Base-by-base conservation (phyloP, 1,140 invertebrate species). In the Homalodisca vitripennis region DNA sequence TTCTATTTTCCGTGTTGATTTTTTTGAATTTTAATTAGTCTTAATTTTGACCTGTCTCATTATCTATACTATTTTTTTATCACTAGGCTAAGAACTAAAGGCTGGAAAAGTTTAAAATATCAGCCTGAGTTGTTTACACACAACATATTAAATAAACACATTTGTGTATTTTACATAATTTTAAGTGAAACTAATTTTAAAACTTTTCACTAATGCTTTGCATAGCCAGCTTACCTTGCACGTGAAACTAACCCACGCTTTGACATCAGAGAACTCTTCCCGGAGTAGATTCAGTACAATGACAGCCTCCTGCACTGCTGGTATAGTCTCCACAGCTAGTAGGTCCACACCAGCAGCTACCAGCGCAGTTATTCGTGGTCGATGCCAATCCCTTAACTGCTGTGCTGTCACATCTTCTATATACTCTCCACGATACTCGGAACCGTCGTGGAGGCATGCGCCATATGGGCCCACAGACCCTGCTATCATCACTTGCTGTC, bases 401-500 rank as follows among this genome's bases (percentile, higher is more conserved):
- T 88, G 80, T 20, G 81, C 79, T 22, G 87, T 80, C 10, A 92
- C 84, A 0, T 78, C 83, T 53, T 90, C 86, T 0, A 89, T 85
- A 77, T 97, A 98, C 67, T 82, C 84, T 24, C 96, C 95, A 46
- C 84, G 88, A 76, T 97, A 98, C 79, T 98, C 95, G 0, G 94
- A 97, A 26, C 89, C 90, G 80, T 98, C 93, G 75, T 91, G 87
- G 2, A 95, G 81, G 72, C 85, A 88, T 2, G 94, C 94, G 0
- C 94, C 95, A 77, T 95, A 97, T 0, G 95, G 93, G 0, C 95
- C 95, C 46, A 97, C 87, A 0, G 93, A 94, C 10, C 92, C 95
- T 46, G 91, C 86, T 47, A 93, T 84, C 26, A 88, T 71, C 1
- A 89, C 86, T 29, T 72, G 48, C 0, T 30, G n/a, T 26, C 41